Conservation (phyloP, 2,113 vertebrate species). For the Pandion haliaetus region DNA sequence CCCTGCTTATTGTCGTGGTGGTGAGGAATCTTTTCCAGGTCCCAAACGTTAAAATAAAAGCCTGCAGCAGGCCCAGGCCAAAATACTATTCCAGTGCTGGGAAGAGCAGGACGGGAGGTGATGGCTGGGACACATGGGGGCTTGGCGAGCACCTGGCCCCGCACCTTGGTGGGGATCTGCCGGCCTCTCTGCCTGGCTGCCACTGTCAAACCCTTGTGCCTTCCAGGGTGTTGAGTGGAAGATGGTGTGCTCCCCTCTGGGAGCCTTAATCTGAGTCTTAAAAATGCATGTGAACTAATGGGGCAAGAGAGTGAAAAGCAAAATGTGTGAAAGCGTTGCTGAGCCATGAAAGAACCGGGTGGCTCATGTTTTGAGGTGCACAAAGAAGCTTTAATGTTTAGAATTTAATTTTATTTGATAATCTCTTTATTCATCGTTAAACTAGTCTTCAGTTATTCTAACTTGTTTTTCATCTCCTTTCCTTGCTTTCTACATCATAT, state of each 20-base stretch:
- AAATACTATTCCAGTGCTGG: neutral
- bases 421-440: neutral
- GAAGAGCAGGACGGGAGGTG: neutral
- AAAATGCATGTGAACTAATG: neutral
- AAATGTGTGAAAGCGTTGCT: neutral
- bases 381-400: neutral
- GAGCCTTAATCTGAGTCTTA: neutral
- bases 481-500: neutral
- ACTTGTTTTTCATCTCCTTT: neutral
- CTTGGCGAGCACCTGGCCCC: neutral
- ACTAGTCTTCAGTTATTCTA: neutral
- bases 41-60: neutral
- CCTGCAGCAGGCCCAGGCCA: neutral
- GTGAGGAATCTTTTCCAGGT: neutral
- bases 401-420: neutral
- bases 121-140: fast-evolving
- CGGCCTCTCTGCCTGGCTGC: neutral
- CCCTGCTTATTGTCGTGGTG: neutral
- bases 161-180: neutral
- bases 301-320: neutral
- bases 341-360: neutral
- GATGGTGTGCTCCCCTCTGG: neutral
- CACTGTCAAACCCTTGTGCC: neutral
- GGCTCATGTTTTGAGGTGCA: neutral
- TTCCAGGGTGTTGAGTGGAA: neutral